phyloP scores from a whole-genome alignment of 2,888 invertebrate species.

The Adelphocoris suturalis region DNA sequence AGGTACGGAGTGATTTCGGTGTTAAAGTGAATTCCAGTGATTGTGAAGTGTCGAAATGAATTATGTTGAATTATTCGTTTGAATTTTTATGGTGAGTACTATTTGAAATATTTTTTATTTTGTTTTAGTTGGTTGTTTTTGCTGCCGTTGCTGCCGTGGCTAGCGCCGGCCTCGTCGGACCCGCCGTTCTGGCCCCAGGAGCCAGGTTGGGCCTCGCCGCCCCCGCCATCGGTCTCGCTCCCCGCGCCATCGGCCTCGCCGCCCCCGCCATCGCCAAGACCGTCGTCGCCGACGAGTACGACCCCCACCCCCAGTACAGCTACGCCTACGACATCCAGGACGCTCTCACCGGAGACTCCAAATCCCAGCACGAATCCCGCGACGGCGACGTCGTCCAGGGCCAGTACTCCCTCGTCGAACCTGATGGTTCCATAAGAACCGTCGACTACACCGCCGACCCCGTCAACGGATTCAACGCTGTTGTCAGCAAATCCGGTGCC shows the following conservation, averaged over 20 bases:
- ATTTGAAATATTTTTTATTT: neutral
- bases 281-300: conserved; percentile 63
- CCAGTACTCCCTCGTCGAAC: conserved; percentile 57
- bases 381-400: conserved; percentile 61
- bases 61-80: too few relatives aligned
- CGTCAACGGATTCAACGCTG: conserved; percentile 67
- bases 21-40: neutral
- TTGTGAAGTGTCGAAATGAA: neutral
- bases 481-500: conserved; percentile 64
- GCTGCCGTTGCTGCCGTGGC: conserved; percentile 49
- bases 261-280: conserved; percentile 65
- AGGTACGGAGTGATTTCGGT: conserved; percentile 12
- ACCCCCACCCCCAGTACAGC: conserved; percentile 55
- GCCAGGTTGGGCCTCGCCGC: conserved; percentile 33
- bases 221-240: conserved; percentile 59
- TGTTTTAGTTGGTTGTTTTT: conserved; percentile 47
- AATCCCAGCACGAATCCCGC: conserved; percentile 55
- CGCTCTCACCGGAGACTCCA: conserved; percentile 68
- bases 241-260: conserved; percentile 56
- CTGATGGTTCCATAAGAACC: conserved; percentile 63
- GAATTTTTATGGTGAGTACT: too few relatives aligned
- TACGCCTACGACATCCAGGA: conserved; percentile 72
- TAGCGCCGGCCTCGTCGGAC: conserved; percentile 54
- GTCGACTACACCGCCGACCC: conserved; percentile 67
- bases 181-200: conserved; percentile 62